Percentiles rank a stretch among this genome's conserved stretches.
These are phyloP conservation scores for Chironomus tepperi DNA, from an alignment of 1,140 invertebrate species.

Conservation along the genomic window DNA sequence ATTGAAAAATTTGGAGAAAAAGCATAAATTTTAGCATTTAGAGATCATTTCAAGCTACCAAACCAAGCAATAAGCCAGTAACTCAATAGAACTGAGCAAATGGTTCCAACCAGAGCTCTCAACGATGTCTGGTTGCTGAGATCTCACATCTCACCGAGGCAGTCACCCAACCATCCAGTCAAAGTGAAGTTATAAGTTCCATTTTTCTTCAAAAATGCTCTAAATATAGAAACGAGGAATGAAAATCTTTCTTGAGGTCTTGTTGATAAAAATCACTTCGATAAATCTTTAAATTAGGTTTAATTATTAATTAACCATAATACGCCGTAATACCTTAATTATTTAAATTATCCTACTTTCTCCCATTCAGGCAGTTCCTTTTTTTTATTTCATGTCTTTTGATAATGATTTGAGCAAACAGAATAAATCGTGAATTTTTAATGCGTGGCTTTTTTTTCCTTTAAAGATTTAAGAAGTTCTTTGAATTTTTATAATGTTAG, in stretches of 20 bases:
- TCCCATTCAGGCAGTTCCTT: not conserved
- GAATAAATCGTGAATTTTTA: slow-evolving; percentile 23
- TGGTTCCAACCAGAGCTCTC: too few relatives aligned
- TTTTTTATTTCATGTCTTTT: not conserved
- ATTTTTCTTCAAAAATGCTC: too few relatives aligned
- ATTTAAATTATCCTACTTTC: slow-evolving; percentile 13
- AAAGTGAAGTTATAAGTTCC: too few relatives aligned
- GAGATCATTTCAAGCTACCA: too few relatives aligned
- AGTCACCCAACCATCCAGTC: too few relatives aligned
- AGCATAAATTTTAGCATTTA: too few relatives aligned
- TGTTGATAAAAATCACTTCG: slow-evolving; percentile 2
- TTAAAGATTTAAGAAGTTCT: not conserved
- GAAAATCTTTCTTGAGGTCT: not conserved
- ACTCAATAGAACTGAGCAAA: too few relatives aligned
- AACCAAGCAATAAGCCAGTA: too few relatives aligned
- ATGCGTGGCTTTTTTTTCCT: slow-evolving; percentile 16
- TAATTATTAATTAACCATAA: slow-evolving; percentile 24
- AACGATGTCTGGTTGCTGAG: too few relatives aligned
- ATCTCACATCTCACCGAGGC: too few relatives aligned
- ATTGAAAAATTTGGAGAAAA: too few relatives aligned
- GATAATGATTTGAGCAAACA: slow-evolving; percentile 19
- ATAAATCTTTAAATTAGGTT: slow-evolving; percentile 23
- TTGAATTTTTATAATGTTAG: slow-evolving; percentile 1
- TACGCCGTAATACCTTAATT: slow-evolving; percentile 20
- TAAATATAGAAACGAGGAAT: too few relatives aligned